Base-by-base conservation (phyloP, 2,113 vertebrate species). In the Alligator sinensis region DNA sequence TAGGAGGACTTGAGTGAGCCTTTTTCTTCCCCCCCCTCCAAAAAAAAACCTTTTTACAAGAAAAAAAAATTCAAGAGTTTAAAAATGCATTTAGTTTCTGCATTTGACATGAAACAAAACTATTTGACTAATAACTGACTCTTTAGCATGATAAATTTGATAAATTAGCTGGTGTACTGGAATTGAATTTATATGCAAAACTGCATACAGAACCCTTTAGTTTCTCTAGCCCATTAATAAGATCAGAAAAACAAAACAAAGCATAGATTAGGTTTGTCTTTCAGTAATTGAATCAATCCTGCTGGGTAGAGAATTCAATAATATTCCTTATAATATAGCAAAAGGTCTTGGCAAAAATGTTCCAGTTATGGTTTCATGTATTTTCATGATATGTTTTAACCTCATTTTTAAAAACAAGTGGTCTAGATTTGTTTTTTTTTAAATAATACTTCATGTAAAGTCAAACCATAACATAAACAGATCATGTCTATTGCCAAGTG, bases 181-280 rank as follows among this genome's bases (percentile, higher is more conserved):
- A 96, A 96, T 66, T 75, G 61, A 96, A 92, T 82, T 94, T 95
- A 94, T 90, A 94, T 72, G 87, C 0, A 72, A 95, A 97, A 96
- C 87, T 91, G 95, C 90, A 91, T 91, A 91, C 77, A 82, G 87
- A 97, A 97, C 93, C 90, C 92, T 96, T 94, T 96, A 93, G 89
- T 97, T 97, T 95, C 62, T 84, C 86, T 96, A 91, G 76, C 93
- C 84, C 93, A 91, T 75, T 95, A 96, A 95, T 92, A 95, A 96
- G 96, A 96, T 96, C 96, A 96, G 47, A 75, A 94, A 75, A 94
- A 90, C 80, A 96, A 79, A 91, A 94, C n/a, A 94, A 97, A 96
- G 87, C 88, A 68, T 95, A 96, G 93, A 95, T 95, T 96, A 96
- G 85, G 85, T 85, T 90, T 89, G 47, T 77, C 87, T 94, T 95